A percentile compares a stretch with the other conserved stretches of the same genome.
phyloP scores from a whole-genome alignment of 1,140 invertebrate species.

The Pseudomyrmex sp. region DNA sequence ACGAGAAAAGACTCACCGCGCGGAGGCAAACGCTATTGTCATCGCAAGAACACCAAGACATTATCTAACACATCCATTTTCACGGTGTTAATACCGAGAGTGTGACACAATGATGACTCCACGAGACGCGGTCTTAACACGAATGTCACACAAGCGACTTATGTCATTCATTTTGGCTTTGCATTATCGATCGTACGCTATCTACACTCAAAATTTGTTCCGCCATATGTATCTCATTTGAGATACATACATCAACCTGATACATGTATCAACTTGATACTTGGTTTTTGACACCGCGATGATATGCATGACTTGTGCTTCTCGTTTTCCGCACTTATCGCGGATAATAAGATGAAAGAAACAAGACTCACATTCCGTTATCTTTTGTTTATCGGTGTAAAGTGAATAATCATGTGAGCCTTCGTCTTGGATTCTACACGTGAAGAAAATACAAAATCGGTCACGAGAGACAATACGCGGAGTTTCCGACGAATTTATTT shows the following conservation, averaged over 20 bases:
- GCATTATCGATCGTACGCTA: constrained; percentile 11
- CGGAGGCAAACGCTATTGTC: constrained; percentile 19
- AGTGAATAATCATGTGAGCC: too few relatives aligned
- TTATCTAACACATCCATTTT: constrained; percentile 16
- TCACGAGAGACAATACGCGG: background rate
- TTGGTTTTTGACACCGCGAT: background rate
- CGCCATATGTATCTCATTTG: background rate
- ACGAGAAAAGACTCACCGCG: constrained; percentile 34
- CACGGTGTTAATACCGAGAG: constrained; percentile 9
- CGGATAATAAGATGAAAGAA: background rate
- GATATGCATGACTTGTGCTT: background rate
- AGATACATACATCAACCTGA: constrained; percentile 11
- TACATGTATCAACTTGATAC: constrained; percentile 5
- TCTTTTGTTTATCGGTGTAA: too few relatives aligned
- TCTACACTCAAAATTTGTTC: background rate
- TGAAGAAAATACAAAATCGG: too few relatives aligned
- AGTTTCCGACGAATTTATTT: constrained; percentile 21
- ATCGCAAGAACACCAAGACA: constrained; percentile 16
- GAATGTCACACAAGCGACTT: constrained; percentile 45
- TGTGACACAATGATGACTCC: background rate
- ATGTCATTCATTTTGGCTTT: constrained; percentile 29
- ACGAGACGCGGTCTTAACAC: background rate
- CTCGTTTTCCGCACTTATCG: background rate
- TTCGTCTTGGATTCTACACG: too few relatives aligned
- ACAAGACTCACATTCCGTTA: too few relatives aligned